Conservation (phyloP, 2,113 vertebrate species). For the Onychorhynchus coronatus region DNA sequence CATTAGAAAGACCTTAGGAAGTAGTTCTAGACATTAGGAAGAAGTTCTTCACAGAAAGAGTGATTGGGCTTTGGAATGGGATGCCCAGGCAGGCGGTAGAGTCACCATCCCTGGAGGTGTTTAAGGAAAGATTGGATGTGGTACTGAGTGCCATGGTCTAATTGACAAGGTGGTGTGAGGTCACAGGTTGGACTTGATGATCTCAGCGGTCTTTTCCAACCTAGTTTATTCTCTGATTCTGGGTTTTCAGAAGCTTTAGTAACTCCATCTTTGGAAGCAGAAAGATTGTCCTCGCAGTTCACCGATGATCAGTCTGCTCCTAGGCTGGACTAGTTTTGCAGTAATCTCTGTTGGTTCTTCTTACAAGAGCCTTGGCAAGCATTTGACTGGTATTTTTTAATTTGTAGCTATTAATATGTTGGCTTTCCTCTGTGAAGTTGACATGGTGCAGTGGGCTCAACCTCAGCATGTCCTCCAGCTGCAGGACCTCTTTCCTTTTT, state of each 20-base stretch:
- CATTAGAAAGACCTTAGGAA: not conserved
- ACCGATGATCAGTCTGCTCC: not conserved
- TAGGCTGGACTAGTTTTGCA: not conserved
- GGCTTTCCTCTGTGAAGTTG: not conserved
- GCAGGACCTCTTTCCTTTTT: not conserved
- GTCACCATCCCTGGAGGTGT: not conserved
- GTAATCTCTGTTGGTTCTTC: not conserved
- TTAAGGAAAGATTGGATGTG: not conserved
- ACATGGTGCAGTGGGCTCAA: not conserved
- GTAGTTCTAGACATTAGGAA: not conserved
- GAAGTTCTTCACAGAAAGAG: not conserved
- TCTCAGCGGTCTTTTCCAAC: not conserved
- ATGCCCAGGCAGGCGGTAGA: not conserved
- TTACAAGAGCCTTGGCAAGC: slow-evolving; percentile 9
- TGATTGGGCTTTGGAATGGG: not conserved
- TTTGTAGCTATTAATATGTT: not conserved
- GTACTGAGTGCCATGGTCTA: not conserved
- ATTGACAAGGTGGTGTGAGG: not conserved
- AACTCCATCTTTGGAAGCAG: not conserved
- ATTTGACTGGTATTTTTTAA: not conserved
- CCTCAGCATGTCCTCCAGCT: not conserved
- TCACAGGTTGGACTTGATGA: not conserved
- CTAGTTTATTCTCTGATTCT: not conserved
- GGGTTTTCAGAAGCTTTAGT: not conserved
- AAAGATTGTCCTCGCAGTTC: not conserved